Evolutionary conservation across 1,140 invertebrate species (phyloP).

Genomic region (Cryptotermes secundus): DNA sequence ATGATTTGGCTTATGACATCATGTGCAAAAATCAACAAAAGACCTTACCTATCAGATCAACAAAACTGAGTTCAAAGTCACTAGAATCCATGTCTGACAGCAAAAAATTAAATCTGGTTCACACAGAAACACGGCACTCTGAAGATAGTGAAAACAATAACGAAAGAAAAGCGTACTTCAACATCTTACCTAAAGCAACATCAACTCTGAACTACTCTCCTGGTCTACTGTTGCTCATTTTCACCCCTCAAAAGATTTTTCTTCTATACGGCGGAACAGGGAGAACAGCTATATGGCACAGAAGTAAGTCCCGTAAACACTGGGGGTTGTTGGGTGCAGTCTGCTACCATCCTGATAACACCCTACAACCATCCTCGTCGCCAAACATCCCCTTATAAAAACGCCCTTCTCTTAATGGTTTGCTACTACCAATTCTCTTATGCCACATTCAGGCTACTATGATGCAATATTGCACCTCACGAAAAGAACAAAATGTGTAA

Average conservation of each 20-base stretch:
- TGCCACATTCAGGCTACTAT: background rate
- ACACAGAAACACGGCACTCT: background rate
- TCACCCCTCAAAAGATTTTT: slow-evolving; percentile 16
- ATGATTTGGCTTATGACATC: too few species aligned
- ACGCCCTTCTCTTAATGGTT: background rate
- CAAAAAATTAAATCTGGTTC: background rate
- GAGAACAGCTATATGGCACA: background rate
- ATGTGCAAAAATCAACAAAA: background rate
- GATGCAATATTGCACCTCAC: background rate
- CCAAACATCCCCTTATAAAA: slow-evolving; percentile 11
- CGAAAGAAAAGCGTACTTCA: background rate
- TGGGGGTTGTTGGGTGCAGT: background rate
- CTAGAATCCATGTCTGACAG: background rate
- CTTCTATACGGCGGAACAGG: background rate
- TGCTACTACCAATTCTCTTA: background rate
- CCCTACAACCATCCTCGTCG: background rate
- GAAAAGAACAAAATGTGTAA: background rate
- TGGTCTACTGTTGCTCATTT: background rate
- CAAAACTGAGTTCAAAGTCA: background rate
- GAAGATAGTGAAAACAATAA: background rate
- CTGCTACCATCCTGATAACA: slow-evolving; percentile 1
- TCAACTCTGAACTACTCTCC: background rate
- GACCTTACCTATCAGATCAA: background rate
- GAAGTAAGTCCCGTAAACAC: slow-evolving; percentile 5
- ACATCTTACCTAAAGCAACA: slow-evolving; percentile 13